Evolutionary conservation across 2,888 invertebrate genomes (phyloP).

Genomic region (Lumbricus terrestris): DNA sequence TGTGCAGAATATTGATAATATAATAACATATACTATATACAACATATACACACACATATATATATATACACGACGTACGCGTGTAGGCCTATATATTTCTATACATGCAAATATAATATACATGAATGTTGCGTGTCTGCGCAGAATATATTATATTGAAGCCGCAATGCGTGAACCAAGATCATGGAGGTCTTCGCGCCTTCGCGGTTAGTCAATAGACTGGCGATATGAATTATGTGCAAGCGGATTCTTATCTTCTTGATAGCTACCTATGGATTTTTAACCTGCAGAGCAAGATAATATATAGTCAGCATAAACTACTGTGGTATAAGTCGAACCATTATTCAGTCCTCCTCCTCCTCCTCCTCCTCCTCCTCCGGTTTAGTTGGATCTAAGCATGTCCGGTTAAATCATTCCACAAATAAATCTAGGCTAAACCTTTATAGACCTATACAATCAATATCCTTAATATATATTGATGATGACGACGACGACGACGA

Average conservation of each 20-base stretch:
- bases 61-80: neutral
- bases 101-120: neutral
- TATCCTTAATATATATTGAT: too few species aligned
- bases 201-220: neutral
- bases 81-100: neutral
- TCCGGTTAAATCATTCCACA: too few species aligned
- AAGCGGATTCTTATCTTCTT: neutral
- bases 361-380: too few species aligned
- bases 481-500: too few species aligned
- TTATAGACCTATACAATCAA: too few species aligned
- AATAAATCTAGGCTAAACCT: too few species aligned
- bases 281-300: neutral
- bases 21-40: too few species aligned
- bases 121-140: neutral
- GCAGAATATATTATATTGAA: too few species aligned
- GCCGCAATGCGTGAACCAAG: neutral
- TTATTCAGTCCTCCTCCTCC: too few species aligned
- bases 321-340: neutral
- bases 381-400: neutral
- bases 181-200: too few species aligned
- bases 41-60: too few species aligned
- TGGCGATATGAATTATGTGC: neutral
- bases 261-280: neutral
- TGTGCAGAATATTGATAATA: neutral
- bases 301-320: neutral